Evolutionary conservation across 1,140 invertebrate species (phyloP).

Genomic region (Heliconius melpomene): DNA sequence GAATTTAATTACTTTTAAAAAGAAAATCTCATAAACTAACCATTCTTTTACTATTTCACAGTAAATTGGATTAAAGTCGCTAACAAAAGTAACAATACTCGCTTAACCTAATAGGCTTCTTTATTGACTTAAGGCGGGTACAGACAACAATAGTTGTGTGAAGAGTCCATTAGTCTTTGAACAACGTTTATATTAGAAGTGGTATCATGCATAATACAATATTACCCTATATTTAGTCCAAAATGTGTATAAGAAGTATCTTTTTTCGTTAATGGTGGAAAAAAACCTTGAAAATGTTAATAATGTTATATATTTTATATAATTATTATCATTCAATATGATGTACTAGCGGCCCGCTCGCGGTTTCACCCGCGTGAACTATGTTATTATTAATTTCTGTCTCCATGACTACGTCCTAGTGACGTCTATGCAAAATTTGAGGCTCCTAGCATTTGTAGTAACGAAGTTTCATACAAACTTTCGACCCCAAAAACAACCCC

Average conservation of each 20-base stretch:
- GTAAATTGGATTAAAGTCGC: neutral
- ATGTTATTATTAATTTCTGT: no score
- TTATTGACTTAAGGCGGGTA: constrained; percentile 42
- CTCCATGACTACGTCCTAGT: no score
- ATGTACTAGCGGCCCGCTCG: no score
- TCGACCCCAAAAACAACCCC: no score
- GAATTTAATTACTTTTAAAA: neutral
- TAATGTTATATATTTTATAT: neutral
- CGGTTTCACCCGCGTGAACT: no score
- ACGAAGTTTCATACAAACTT: no score
- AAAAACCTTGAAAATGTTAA: no score
- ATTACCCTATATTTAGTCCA: neutral
- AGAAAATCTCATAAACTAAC: neutral
- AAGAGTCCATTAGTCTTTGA: constrained; percentile 33
- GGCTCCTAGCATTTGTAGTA: no score
- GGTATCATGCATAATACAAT: neutral
- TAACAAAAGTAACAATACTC: constrained; percentile 14
- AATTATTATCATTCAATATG: no score
- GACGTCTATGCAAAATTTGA: no score
- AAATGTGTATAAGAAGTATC: neutral
- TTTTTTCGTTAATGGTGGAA: neutral
- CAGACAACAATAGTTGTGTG: constrained; percentile 33
- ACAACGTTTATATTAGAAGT: neutral
- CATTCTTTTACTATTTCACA: neutral
- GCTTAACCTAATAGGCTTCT: constrained; percentile 25